Evolutionary conservation across 2,113 vertebrate genomes (phyloP).

Genomic region (Gopherus evgoodei): DNA sequence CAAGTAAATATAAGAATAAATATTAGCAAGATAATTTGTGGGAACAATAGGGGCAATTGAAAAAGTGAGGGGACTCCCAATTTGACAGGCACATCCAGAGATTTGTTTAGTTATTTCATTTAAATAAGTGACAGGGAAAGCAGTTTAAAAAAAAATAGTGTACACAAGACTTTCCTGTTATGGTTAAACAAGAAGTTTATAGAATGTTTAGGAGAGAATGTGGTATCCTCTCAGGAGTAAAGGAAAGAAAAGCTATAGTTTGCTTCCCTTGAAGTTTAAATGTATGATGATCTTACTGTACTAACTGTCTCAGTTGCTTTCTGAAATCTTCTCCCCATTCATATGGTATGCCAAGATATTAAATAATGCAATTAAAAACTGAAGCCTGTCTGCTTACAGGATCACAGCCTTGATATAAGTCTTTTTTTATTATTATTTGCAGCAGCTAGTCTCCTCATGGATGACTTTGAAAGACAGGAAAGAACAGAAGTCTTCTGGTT

Average conservation of each 20-base stretch:
- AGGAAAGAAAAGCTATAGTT: background rate
- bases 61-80: background rate
- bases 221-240: background rate
- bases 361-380: background rate
- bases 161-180: background rate
- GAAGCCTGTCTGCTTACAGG: background rate
- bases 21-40: background rate
- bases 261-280: background rate
- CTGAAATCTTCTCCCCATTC: background rate
- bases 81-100: background rate
- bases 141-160: background rate
- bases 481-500: background rate
- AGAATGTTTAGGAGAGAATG: background rate
- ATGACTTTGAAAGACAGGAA: background rate
- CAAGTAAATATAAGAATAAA: background rate
- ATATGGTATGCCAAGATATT: fast-evolving
- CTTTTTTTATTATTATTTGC: background rate
- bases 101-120: background rate
- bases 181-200: background rate
- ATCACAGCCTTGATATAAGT: background rate
- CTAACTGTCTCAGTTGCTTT: background rate
- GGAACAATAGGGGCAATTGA: background rate
- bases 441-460: background rate
- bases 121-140: conserved; percentile 16
- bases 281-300: background rate